These are phyloP conservation scores for Hirtodrosophila confusa DNA, from an alignment of 2,888 invertebrate species.

Conservation along the genomic window DNA sequence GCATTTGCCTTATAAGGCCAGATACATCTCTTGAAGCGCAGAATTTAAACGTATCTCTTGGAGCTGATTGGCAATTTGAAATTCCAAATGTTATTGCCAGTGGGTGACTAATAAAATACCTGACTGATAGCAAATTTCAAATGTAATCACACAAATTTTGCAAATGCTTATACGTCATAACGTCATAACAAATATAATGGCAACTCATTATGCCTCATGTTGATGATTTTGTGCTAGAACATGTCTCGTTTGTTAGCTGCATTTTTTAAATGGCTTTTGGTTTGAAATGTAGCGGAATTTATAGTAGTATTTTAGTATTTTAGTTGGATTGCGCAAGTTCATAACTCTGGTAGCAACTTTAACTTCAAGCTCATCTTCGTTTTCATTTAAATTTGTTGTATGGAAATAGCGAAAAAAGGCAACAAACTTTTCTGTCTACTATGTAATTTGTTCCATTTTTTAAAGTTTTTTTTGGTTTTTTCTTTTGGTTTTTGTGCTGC, in stretches of 20 bases:
- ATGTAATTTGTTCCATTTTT: conserved; percentile 42
- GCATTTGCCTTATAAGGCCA: conserved; percentile 47
- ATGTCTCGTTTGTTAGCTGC: not conserved
- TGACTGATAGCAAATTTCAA: conserved; percentile 23
- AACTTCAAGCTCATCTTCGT: conserved; percentile 33
- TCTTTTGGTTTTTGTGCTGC: conserved; percentile 46
- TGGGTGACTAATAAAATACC: conserved; percentile 32
- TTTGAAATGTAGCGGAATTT: not conserved
- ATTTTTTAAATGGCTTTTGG: conserved; percentile 4
- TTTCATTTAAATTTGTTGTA: conserved; percentile 42
- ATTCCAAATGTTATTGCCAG: conserved; percentile 21
- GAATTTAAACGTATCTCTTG: conserved; percentile 20
- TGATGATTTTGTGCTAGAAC: not conserved
- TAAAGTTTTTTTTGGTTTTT: conserved; percentile 8
- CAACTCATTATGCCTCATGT: conserved; percentile 24
- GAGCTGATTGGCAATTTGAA: conserved; percentile 23
- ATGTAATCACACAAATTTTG: conserved; percentile 37
- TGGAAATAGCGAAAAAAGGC: conserved; percentile 33
- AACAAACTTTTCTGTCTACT: conserved; percentile 39
- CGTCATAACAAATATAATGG: conserved; percentile 33
- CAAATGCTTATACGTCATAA: conserved; percentile 30
- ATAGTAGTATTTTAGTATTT: too few species aligned
- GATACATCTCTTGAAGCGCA: conserved; percentile 21
- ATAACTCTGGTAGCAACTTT: conserved; percentile 30
- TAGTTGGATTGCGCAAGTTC: conserved; percentile 36